Evolutionary conservation across 92 coral and sea anemone species (phyloP), one percentile per base, ranked within the genome.

Genomic region (Heteractis magnifica): DNA sequence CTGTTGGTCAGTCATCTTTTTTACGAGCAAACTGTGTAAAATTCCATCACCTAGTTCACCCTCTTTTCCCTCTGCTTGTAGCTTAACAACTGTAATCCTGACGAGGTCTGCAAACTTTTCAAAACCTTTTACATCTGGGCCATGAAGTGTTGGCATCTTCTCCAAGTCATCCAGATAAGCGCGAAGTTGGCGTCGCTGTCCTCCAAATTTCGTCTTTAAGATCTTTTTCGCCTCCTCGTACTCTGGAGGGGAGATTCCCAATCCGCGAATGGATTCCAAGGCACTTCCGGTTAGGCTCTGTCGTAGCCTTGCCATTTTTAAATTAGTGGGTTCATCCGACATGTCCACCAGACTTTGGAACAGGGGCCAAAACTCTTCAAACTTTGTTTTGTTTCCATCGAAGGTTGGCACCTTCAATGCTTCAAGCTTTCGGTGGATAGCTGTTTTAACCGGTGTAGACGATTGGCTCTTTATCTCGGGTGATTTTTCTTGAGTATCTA

Each of bases 41-140:
- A 89, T 80, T 48, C 95, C 90, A 4, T 89, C 91, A 0, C 89
- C 89, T 23, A 86, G 87, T 86, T 89, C 89, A 16, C 82, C 87
- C 53, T 79, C 78, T 5, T 87, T 85, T 62, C 87, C 82, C 65
- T 88, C 94, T 70, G 94, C 94, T 64, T 89, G 87, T 44, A 91
- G 34, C 49, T 86, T 86, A 13, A 91, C 92, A 55, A 89, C 92
- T 5, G 95, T 58, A 4, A 88, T 78, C n/a, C 92, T 76, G 50
- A 86, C 90, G 11, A 86, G 79, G 59, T 92, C 89, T 5, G 95
- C 92, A 68, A 92, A 92, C 56, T 78, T 74, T 82, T 84, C 89
- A 79, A 86, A 89, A 12, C 76, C 83, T n/a, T 74, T 60, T 0
- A 87, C 78, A 71, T 88, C 87, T 16, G 65, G 60, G 50, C 56